Base-by-base conservation (phyloP, 1,140 invertebrate species). In the Chironomus tepperi region DNA sequence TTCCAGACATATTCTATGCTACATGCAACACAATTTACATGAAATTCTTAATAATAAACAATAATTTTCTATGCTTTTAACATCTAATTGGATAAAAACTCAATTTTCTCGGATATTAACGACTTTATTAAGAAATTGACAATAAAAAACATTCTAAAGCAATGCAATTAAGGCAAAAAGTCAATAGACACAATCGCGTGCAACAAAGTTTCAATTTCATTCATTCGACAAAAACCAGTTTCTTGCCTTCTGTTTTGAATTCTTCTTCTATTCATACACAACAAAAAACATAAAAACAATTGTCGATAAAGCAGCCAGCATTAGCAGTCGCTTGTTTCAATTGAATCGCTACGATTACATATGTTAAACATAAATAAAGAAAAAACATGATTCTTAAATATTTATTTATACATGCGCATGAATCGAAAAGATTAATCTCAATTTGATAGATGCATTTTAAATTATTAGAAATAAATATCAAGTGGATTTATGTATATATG, bases 401-500 rank as follows among this genome's bases (percentile, higher is more conserved):
- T 34, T 34, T 34, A 34, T 34, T 34, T 34, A 34, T 34, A n/a
- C 47, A n/a, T n/a, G 47, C 7, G 47, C 47, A 57, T 57, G 12
- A 12, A 57, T 57, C n/a, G 12, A n/a, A 57, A n/a, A 57, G 47
- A 57, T 57, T 57, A 57, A 57, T 57, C 47, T 57, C 47, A 57
- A 57, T 57, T 57, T 57, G 12, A 57, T 57, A 57, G 12, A 57
- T 57, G n/a, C 47, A 57, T 57, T 57, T 34, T 34, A 34, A 34
- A 57, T n/a, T 12, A 57, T 57, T 57, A 5, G 47, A n/a, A 57
- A 57, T 57, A 57, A 57, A 57, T 57, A 57, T 57, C 47, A 57
- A 57, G 47, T 57, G 47, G 47, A 57, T 57, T 57, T 57, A 57
- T n/a, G 12, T 57, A 12, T 57, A n/a, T n/a, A n/a, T 57, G n/a